phyloP scores from a whole-genome alignment of 30 jellyfish, hydroid and myxozoan genomes.

The Aurelia aurita complex sp. Pacific region DNA sequence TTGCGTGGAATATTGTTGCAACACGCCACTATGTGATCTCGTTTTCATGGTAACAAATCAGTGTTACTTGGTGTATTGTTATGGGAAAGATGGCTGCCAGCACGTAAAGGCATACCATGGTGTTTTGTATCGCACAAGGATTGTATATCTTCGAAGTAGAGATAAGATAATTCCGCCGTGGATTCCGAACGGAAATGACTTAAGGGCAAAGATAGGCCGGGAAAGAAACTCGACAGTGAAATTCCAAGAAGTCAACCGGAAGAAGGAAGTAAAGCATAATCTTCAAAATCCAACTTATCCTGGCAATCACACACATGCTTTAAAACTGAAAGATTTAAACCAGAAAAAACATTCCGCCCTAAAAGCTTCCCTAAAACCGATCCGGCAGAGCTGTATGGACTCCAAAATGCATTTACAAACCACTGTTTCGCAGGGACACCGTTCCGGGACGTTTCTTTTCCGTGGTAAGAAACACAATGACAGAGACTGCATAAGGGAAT shows the following conservation, averaged over 20 bases:
- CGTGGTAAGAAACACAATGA: conserved; percentile 46
- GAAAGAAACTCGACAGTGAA: background rate
- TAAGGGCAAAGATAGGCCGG: conserved; percentile 7
- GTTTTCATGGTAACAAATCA: conserved; percentile 73
- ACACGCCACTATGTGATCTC: conserved; percentile 83
- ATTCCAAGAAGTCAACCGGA: background rate
- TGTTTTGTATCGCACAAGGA: conserved; percentile 61
- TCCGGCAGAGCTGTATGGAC: background rate
- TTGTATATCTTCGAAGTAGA: conserved; percentile 85
- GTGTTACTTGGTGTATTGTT: conserved; percentile 90
- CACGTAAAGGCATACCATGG: conserved; percentile 68
- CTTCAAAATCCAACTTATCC: background rate
- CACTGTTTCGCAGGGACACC: conserved; percentile 43
- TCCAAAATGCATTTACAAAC: conserved; percentile 7
- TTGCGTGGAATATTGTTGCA: conserved; percentile 93
- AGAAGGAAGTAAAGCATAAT: background rate
- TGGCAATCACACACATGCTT: background rate
- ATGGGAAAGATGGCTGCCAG: conserved; percentile 78
- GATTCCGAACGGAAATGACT: conserved; percentile 32
- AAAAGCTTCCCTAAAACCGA: background rate
- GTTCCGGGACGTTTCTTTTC: conserved; percentile 38
- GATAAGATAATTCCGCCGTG: conserved; percentile 42
- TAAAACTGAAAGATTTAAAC: background rate
- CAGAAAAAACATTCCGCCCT: background rate
- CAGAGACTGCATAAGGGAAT: conserved; percentile 64